Conservation (phyloP, 2,888 invertebrate species). For the Stenichneumon culpator region DNA sequence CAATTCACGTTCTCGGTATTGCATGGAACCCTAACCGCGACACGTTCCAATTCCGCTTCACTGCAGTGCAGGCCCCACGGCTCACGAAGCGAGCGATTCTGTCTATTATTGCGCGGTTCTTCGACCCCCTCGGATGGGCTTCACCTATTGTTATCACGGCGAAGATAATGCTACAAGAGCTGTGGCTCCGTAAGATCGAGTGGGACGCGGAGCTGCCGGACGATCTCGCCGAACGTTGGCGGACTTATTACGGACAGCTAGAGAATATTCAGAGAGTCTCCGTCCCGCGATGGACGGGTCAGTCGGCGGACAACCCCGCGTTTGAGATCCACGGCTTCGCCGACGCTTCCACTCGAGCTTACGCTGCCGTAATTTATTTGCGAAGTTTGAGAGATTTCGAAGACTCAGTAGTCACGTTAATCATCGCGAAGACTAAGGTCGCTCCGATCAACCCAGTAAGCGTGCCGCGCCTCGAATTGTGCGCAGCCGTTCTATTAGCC, state of each 20-base stretch:
- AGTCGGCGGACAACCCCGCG: too few relatives aligned
- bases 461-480: constrained; percentile 4
- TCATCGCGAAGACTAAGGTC: background rate
- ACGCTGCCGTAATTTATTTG: too few relatives aligned
- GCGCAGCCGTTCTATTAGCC: background rate
- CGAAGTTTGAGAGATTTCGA: too few relatives aligned
- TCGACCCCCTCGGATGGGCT: background rate
- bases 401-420: background rate
- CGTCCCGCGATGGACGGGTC: too few relatives aligned
- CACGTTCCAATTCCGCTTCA: background rate
- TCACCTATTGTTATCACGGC: background rate
- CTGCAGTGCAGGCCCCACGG: background rate
- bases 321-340: too few relatives aligned
- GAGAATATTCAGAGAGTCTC: too few relatives aligned
- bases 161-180: constrained; percentile 34
- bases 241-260: too few relatives aligned
- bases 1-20: constrained; percentile 23
- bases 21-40: background rate
- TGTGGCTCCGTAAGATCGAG: constrained; percentile 27
- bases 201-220: too few relatives aligned
- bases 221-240: too few relatives aligned
- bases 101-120: background rate
- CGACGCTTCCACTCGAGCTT: too few relatives aligned
- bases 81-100: background rate
- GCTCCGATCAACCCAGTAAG: background rate